Conservation (phyloP, 2,113 vertebrate genomes). For the Hyaena hyaena region DNA sequence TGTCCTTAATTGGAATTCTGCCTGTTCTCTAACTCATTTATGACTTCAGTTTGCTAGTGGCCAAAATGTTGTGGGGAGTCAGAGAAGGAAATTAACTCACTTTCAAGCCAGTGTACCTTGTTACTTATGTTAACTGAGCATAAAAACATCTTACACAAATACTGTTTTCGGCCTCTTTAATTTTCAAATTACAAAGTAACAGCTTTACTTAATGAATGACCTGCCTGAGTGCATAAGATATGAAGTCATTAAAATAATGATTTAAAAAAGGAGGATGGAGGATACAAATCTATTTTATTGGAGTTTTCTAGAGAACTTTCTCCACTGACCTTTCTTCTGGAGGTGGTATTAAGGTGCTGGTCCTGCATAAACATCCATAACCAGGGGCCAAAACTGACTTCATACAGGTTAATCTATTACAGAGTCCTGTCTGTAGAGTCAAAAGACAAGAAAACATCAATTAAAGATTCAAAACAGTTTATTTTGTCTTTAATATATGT, state of each 20-base stretch:
- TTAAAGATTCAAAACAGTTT: constrained; percentile 13
- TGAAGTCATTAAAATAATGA: constrained; percentile 44
- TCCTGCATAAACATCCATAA: not conserved
- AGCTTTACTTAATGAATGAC: constrained; percentile 39
- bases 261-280: not conserved
- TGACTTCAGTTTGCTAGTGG: not conserved
- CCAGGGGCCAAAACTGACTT: not conserved
- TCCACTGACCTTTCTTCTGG: not conserved
- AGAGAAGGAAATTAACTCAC: not conserved
- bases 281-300: constrained; percentile 18
- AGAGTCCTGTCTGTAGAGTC: not conserved
- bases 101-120: not conserved
- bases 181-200: constrained; percentile 32
- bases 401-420: constrained; percentile 10
- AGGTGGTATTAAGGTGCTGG: not conserved
- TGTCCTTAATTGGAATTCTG: not conserved
- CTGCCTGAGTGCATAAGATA: not conserved
- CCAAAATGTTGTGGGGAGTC: not conserved
- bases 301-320: not conserved
- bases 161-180: not conserved
- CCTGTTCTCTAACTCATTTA: not conserved
- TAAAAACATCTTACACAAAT: not conserved
- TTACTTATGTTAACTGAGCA: not conserved
- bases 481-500: not conserved
- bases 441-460: not conserved